Evolutionary conservation across 2,113 vertebrate genomes (phyloP).

Genomic region (Orientallactaga bullata): DNA sequence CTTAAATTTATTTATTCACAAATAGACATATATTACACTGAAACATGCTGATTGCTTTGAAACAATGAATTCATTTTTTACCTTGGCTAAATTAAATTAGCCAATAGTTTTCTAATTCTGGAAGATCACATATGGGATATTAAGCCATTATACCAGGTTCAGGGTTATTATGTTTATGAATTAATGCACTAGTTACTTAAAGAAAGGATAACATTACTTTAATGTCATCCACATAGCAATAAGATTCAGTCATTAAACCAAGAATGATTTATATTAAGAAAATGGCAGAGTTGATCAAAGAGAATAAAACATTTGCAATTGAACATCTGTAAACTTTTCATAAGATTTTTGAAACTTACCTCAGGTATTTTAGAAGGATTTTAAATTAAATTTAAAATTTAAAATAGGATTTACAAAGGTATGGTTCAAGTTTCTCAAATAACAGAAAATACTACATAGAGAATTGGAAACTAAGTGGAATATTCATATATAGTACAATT

Average conservation of each 20-base stretch:
- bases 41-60: not conserved
- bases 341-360: not conserved
- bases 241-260: conserved; percentile 16
- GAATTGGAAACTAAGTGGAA: not conserved
- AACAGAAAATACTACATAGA: not conserved
- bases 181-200: not conserved
- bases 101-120: not conserved
- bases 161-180: not conserved
- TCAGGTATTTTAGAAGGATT: not conserved
- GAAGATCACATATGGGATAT: not conserved
- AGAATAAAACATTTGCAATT: not conserved
- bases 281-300: not conserved
- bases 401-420: not conserved
- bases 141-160: not conserved
- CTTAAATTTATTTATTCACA: conserved; percentile 11
- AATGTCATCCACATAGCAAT: not conserved
- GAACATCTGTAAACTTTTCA: not conserved
- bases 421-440: not conserved
- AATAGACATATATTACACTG: not conserved
- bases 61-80: not conserved
- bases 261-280: not conserved
- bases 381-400: not conserved
- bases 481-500: rapidly evolving
- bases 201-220: not conserved
- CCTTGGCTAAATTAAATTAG: not conserved